Evolutionary conservation across 2,113 vertebrate genomes (phyloP), one percentile per base, ranked within the genome.

Genomic region (Calypte anna): DNA sequence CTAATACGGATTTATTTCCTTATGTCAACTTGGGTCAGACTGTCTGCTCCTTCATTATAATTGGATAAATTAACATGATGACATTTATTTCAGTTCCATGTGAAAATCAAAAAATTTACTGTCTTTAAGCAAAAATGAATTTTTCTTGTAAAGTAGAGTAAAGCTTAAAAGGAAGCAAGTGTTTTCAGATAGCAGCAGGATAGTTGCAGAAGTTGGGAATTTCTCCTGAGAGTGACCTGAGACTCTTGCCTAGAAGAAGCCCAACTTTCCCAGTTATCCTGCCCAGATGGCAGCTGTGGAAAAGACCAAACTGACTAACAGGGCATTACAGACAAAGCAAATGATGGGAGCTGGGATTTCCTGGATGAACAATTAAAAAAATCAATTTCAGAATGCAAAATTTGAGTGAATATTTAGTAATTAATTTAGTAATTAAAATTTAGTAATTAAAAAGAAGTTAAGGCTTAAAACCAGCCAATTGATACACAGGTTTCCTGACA

Each of bases 251-350:
- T 80, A 68, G 80, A 92, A 81, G 67, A 87, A 87, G 59, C 67
- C 31, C 43, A 95, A 5, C 28, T 70, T 85, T 94, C 44, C 90
- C 91, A 92, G 91, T 82, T 80, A 89, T 63, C 81, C 78, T 85
- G 48, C 43, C 51, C 95, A 96, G 90, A 95, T 80, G 93, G 94
- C 13, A 70, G 24, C 0, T 77, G 36, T 74, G 86, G 58, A 77
- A 85, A 77, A 85, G 74, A 86, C 55, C 54, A 85, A 75, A 30
- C 38, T 77, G 88, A 30, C 33, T 87, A 62, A 61, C 5, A 44
- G 54, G 38, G 12, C 43, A 55, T 43, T 64, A 40, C 6, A 94
- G 67, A 66, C 36, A 69, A 85, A 86, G 55, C 31, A 75, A 68
- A 61, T 4, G 12, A 40, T 40, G 40, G 40, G 12, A 40, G 40